These are phyloP conservation scores for Eulemur macaco DNA, from an alignment of 2,113 vertebrate species.

Conservation along the genomic window DNA sequence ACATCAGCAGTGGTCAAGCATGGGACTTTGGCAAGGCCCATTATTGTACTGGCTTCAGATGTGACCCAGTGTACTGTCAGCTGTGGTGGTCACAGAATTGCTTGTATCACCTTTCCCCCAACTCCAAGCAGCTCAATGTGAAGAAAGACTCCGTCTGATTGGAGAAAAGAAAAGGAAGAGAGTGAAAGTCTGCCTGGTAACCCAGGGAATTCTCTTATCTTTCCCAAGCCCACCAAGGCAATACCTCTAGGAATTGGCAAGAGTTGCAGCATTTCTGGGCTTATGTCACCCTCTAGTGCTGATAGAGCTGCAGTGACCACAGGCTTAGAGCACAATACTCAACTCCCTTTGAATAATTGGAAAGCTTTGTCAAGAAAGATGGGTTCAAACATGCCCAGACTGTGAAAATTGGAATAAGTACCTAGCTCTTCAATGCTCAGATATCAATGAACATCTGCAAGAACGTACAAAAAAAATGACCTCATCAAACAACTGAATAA, in stretches of 20 bases:
- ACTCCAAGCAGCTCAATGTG: not conserved
- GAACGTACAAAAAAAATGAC: not conserved
- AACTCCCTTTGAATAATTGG: not conserved
- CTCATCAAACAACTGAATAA: not conserved
- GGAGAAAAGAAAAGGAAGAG: not conserved
- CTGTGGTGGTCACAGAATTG: not conserved
- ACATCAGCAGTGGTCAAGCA: not conserved
- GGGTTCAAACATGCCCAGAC: not conserved
- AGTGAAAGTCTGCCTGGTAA: not conserved
- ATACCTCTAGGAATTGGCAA: not conserved
- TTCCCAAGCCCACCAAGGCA: not conserved
- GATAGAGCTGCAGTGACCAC: not conserved
- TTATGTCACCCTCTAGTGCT: not conserved
- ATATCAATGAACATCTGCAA: not conserved
- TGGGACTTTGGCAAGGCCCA: not conserved
- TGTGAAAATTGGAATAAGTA: not conserved
- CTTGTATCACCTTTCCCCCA: not conserved
- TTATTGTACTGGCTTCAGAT: not conserved
- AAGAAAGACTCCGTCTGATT: not conserved
- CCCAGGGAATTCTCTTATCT: not conserved
- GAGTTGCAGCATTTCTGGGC: not conserved
- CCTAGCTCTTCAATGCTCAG: not conserved
- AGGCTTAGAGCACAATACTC: not conserved
- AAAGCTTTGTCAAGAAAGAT: not conserved
- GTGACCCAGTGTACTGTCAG: not conserved